A percentile compares a stretch with the other conserved stretches of the same genome.
Conservation (phyloP, 2,888 invertebrate species). For the Aspidiotus destructor region DNA sequence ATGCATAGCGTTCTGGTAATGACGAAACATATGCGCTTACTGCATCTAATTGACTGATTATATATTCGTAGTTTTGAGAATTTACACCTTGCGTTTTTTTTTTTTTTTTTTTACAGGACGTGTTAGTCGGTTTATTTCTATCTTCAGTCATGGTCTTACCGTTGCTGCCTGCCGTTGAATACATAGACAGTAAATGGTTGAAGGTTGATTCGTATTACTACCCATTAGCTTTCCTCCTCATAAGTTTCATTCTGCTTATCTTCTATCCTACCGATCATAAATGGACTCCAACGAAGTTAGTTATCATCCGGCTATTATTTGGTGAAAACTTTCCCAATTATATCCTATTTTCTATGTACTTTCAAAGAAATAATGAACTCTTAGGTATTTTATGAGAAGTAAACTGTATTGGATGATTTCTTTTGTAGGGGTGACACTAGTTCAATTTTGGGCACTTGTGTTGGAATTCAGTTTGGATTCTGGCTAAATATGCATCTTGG, state of each 20-base stretch:
- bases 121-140: constrained; percentile 65
- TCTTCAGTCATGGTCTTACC: constrained; percentile 59
- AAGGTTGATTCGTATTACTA: constrained; percentile 50
- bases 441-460: constrained; percentile 64
- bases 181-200: constrained; percentile 60
- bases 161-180: constrained; percentile 64
- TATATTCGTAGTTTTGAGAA: constrained; percentile 12
- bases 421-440: constrained; percentile 74
- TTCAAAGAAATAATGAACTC: neutral
- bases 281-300: constrained; percentile 83
- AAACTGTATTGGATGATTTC: constrained; percentile 23
- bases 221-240: constrained; percentile 53
- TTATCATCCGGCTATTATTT: neutral
- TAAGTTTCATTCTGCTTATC: constrained; percentile 59
- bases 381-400: constrained; percentile 16
- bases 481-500: constrained; percentile 78
- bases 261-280: constrained; percentile 72
- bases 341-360: neutral
- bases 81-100: constrained; percentile 21
- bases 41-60: neutral
- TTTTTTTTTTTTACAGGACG: constrained; percentile 54
- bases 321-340: neutral
- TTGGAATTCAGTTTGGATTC: constrained; percentile 66
- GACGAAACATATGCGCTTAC: constrained; percentile 34
- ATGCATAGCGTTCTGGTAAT: constrained; percentile 85